A percentile compares a stretch with the other conserved stretches of the same genome.
Evolutionary conservation across 2,888 invertebrate genomes (phyloP).

Genomic region (Cephus spinipes): DNA sequence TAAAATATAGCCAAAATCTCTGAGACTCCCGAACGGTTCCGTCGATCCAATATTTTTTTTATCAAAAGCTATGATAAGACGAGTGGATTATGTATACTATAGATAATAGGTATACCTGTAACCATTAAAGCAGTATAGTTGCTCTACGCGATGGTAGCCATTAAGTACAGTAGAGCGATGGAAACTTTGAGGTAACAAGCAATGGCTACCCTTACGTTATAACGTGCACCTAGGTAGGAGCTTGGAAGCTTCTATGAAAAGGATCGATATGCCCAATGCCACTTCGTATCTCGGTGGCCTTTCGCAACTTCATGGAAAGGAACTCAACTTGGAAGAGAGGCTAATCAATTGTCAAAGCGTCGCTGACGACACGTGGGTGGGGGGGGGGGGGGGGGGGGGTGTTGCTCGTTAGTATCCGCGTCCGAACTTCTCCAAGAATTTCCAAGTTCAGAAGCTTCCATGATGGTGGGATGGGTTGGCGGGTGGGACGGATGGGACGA

Average conservation of each 20-base stretch:
- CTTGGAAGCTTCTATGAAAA: background rate
- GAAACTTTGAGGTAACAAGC: background rate
- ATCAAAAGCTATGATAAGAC: no score
- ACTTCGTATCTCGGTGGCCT: background rate
- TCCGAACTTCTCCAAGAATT: background rate
- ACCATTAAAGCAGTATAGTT: background rate
- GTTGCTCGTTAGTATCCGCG: background rate
- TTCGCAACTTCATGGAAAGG: background rate
- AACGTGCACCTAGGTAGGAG: background rate
- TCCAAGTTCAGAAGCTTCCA: background rate
- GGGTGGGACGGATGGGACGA: background rate
- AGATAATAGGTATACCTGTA: no score
- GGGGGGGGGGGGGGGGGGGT: background rate
- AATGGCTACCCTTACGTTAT: background rate
- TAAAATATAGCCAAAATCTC: background rate
- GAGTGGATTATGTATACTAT: no score
- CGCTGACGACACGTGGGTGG: background rate
- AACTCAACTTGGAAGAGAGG: background rate
- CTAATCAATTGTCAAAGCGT: background rate
- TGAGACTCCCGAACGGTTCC: background rate
- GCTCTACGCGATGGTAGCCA: background rate
- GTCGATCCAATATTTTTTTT: background rate
- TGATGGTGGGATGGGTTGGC: background rate
- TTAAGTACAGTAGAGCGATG: background rate
- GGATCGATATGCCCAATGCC: background rate